These are phyloP conservation scores for Mythimna albipuncta DNA, from an alignment of 2,888 invertebrate genomes.

Conservation along the genomic window DNA sequence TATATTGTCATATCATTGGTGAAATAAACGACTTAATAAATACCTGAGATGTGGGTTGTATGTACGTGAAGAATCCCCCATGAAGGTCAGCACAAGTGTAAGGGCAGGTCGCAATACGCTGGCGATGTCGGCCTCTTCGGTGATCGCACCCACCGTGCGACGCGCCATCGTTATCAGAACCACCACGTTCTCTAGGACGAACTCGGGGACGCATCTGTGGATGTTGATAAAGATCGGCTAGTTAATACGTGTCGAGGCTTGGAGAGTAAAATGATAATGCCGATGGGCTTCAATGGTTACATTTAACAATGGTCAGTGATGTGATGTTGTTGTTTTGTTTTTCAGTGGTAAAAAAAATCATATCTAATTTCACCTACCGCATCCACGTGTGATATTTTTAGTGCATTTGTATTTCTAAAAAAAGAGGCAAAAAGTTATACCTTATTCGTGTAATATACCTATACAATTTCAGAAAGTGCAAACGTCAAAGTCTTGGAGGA, in stretches of 20 bases:
- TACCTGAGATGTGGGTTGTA: constrained; percentile 96
- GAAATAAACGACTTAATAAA: not conserved
- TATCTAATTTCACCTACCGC: too few relatives aligned
- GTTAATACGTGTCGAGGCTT: not conserved
- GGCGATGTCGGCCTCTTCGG: constrained; percentile 92
- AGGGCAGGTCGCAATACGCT: constrained; percentile 93
- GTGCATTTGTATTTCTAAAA: too few relatives aligned
- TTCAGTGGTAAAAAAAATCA: too few relatives aligned
- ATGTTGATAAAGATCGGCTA: not conserved
- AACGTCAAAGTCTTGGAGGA: too few relatives aligned
- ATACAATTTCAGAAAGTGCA: not conserved
- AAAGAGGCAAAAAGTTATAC: too few relatives aligned
- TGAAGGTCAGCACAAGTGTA: constrained; percentile 95
- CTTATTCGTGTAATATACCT: too few relatives aligned
- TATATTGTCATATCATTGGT: too few relatives aligned
- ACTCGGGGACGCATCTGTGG: constrained; percentile 96
- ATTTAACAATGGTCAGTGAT: too few relatives aligned
- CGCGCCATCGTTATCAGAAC: constrained; percentile 95
- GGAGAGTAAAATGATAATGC: not conserved
- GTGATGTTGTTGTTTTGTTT: too few relatives aligned
- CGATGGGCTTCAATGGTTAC: too few relatives aligned
- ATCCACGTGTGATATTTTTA: too few relatives aligned
- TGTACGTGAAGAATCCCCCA: constrained; percentile 95
- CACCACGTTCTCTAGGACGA: constrained; percentile 96
- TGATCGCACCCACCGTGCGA: constrained; percentile 87